Evolutionary conservation across 2,888 invertebrate species (phyloP), one percentile per base, ranked within the genome.

Genomic region (Rotaria macrura): DNA sequence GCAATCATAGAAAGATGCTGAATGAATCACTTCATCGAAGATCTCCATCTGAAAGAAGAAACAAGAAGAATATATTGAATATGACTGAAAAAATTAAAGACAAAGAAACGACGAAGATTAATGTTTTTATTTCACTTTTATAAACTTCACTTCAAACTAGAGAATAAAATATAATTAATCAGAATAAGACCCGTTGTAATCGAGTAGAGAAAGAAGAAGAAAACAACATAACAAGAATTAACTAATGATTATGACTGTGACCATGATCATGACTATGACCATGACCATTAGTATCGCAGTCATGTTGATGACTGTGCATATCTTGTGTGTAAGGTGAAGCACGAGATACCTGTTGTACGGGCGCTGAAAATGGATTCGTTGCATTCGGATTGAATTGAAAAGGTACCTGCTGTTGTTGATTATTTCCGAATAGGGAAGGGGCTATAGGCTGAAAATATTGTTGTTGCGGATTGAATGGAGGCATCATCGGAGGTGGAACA

Each of bases 351-450:
- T 85, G 85, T 54, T 85, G 85, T 52, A 79, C 23, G 10, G 23
- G n/a, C 29, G 57, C 29, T 17, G 57, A 20, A 52, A 52, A 52
- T 20, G 52, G 17, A 52, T 52, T 52, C 0, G 9, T 9, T 54
- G 20, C 6, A 65, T 49, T 49, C 0, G 85, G 65, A 72, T 85
- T 85, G 38, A 84, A 85, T 49, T 83, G 12, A n/a, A 57, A 38
- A 10, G 84, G 57, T 25, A 25, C 2, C 34, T 52, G 54, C 17
- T 29, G 25, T 25, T 79, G 40, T 47, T 43, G 83, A 47, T 57
- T 17, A 6, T 25, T 55, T 23, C 9, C 54, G n/a, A 43, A 47
- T 40, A 38, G n/a, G 6, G 85, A 20, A 14, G 85, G 83, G 52
- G 25, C 2, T 38, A 20, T 54, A 40, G 49, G 79, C 10, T 49